Evolutionary conservation across 1,140 invertebrate genomes (phyloP).

Genomic region (Bathynomus jamesi): DNA sequence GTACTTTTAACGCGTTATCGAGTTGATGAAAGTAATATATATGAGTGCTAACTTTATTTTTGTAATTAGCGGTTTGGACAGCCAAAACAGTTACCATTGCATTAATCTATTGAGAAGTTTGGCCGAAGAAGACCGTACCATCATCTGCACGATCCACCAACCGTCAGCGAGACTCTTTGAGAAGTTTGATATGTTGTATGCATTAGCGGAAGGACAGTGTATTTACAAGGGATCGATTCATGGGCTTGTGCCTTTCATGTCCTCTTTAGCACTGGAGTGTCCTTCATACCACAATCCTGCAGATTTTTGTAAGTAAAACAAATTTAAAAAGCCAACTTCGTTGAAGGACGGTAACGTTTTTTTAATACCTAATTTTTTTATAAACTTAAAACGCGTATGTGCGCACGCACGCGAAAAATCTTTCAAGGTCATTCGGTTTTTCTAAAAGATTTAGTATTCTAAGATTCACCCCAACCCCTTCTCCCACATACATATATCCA

Average conservation of each 20-base stretch:
- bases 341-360: no score
- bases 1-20: no score
- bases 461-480: no score
- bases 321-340: neutral
- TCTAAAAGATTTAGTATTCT: no score
- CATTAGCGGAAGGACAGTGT: constrained; percentile 81
- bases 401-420: no score
- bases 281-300: constrained; percentile 93
- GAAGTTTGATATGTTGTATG: constrained; percentile 86
- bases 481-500: no score
- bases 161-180: constrained; percentile 90
- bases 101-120: constrained; percentile 64
- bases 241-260: constrained; percentile 78
- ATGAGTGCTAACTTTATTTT: no score
- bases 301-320: constrained; percentile 67
- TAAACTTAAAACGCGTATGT: no score
- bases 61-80: constrained; percentile 78
- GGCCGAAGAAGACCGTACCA: constrained; percentile 77
- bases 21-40: no score
- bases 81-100: constrained; percentile 72
- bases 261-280: constrained; percentile 71
- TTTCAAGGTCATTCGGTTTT: no score
- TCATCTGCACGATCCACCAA: constrained; percentile 95
- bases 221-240: constrained; percentile 75
- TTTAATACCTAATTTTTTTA: no score